Conservation (phyloP, 2,797 vertebrate species). For the Tapirus indicus region DNA sequence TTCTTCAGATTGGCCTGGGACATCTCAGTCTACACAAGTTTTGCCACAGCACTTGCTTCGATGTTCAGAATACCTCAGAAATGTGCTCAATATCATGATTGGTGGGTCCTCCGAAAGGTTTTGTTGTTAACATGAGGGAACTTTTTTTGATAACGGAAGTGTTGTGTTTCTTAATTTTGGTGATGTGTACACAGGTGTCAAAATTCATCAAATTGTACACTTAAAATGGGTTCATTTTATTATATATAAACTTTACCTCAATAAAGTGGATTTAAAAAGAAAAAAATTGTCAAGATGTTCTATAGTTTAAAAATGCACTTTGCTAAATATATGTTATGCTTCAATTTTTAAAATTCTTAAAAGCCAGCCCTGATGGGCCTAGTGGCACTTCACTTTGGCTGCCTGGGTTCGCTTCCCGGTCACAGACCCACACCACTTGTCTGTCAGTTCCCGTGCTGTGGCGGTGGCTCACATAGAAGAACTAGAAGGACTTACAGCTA, state of each 20-base stretch:
- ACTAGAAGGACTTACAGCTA: too few relatives aligned
- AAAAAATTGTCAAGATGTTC: not conserved
- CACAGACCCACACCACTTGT: too few relatives aligned
- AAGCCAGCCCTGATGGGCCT: too few relatives aligned
- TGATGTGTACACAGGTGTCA: not conserved
- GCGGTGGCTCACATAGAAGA: too few relatives aligned
- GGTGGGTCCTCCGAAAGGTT: conserved; percentile 83
- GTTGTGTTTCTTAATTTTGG: not conserved
- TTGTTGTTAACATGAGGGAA: conserved; percentile 85
- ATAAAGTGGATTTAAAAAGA: not conserved
- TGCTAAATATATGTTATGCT: not conserved
- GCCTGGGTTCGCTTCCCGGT: too few relatives aligned
- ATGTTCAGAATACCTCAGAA: conserved; percentile 73
- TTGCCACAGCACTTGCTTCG: conserved; percentile 84
- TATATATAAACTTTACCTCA: not conserved
- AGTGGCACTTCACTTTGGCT: too few relatives aligned
- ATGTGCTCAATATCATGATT: conserved; percentile 84
- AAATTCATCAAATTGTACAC: not conserved
- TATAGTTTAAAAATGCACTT: not conserved
- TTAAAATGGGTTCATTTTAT: not conserved
- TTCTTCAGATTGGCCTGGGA: conserved; percentile 85
- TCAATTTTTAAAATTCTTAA: not conserved
- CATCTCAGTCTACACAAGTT: conserved; percentile 83
- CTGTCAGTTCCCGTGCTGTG: too few relatives aligned
- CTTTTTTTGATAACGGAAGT: not conserved